Conservation (phyloP, 2,888 invertebrate genomes). For the Helobdella robusta region DNA sequence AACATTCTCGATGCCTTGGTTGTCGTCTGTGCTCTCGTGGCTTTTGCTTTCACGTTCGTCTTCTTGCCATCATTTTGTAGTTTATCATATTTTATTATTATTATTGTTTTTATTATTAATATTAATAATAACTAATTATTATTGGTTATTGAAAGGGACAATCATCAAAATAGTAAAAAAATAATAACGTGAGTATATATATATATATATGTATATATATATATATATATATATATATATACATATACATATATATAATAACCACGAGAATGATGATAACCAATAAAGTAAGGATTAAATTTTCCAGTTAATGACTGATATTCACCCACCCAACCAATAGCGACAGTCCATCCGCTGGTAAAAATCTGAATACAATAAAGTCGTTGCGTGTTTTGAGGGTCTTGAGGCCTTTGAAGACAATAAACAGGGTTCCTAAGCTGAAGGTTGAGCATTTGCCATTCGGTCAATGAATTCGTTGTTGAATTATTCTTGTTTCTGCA, state of each 20-base stretch:
- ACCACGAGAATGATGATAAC: too few relatives aligned
- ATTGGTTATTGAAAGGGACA: too few relatives aligned
- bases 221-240: too few relatives aligned
- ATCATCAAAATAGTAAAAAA: too few relatives aligned
- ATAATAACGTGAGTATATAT: too few relatives aligned
- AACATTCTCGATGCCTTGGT: constrained; percentile 98
- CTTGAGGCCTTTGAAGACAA: constrained; percentile 97
- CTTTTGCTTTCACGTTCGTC: constrained; percentile 70
- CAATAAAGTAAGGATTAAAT: too few relatives aligned
- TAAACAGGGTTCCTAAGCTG: constrained; percentile 98
- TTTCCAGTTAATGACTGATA: too few relatives aligned
- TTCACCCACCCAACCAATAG: constrained; percentile 33
- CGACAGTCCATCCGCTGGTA: constrained; percentile 46
- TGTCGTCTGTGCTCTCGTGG: constrained; percentile 93
- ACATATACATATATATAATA: too few relatives aligned
- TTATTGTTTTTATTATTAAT: background rate
- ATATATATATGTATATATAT: too few relatives aligned
- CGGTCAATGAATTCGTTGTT: too few relatives aligned
- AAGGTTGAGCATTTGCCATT: constrained; percentile 53
- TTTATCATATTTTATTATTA: background rate
- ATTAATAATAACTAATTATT: too few relatives aligned
- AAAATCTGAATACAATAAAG: constrained; percentile 96
- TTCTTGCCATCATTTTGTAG: background rate
- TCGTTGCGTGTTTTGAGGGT: constrained; percentile 96
- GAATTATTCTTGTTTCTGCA: too few relatives aligned